phyloP scores from a whole-genome alignment of 92 coral and sea anemone species.

The Umimayanthus kanabou region DNA sequence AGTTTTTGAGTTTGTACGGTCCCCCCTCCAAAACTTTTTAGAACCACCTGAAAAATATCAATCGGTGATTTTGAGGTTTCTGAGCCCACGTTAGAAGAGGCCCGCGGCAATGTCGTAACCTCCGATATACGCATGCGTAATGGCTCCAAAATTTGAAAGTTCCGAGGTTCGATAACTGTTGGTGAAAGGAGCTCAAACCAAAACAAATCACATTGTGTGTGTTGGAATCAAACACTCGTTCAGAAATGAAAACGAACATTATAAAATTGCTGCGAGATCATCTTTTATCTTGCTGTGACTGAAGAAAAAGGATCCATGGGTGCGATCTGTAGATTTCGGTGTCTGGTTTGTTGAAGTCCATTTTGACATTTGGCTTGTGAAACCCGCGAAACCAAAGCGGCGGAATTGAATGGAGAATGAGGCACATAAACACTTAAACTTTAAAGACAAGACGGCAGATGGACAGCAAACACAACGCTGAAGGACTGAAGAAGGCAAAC shows the following conservation, averaged over 20 bases:
- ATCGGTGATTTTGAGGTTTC: too few species aligned
- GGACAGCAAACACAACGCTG: slow-evolving; percentile 41
- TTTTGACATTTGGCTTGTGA: slow-evolving; percentile 56
- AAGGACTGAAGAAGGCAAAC: slow-evolving; percentile 38
- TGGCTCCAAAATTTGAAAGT: slow-evolving; percentile 91
- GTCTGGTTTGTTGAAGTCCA: slow-evolving; percentile 4
- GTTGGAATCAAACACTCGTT: slow-evolving; percentile 39
- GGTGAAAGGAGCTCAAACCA: slow-evolving; percentile 66
- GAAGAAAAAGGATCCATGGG: not conserved
- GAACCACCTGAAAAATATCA: too few species aligned
- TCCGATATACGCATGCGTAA: slow-evolving; percentile 81
- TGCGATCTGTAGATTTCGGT: slow-evolving; percentile 15
- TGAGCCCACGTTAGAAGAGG: slow-evolving; percentile 7
- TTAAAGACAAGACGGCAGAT: slow-evolving; percentile 18
- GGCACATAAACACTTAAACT: not conserved
- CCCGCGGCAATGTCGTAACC: slow-evolving; percentile 9
- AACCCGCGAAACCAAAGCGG: slow-evolving; percentile 6
- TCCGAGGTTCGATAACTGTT: slow-evolving; percentile 60
- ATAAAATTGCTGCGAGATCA: not conserved
- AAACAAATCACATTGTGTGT: slow-evolving; percentile 59
- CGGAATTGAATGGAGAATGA: slow-evolving; percentile 39
- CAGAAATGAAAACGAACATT: slow-evolving; percentile 21
- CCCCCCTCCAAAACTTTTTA: too few species aligned
- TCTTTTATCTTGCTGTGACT: not conserved
- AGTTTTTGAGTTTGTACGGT: too few species aligned